Evolutionary conservation across 2,797 vertebrate species (phyloP).

Genomic region (Sebastes taczanowskii): DNA sequence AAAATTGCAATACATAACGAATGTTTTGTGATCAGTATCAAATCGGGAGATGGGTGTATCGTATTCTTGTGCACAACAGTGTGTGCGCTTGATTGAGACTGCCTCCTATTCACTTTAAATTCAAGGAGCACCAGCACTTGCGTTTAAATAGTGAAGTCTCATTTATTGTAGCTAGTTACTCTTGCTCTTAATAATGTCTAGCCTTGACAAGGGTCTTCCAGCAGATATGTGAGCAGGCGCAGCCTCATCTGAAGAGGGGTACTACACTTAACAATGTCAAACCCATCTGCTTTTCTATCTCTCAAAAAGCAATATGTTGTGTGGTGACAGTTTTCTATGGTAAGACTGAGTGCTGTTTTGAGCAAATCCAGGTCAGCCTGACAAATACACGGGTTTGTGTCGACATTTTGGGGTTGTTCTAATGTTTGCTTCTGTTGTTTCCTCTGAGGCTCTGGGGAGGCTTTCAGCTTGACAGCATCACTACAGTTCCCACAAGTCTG

Average conservation of each 20-base stretch:
- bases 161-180: slow-evolving; percentile 46
- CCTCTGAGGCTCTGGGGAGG: slow-evolving; percentile 68
- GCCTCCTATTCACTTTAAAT: slow-evolving; percentile 49
- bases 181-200: slow-evolving; percentile 58
- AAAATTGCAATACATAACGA: too few species aligned
- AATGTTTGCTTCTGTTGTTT: slow-evolving; percentile 78
- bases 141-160: slow-evolving; percentile 51
- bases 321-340: slow-evolving; percentile 61
- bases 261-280: slow-evolving; percentile 63
- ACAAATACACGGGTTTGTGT: slow-evolving; percentile 78
- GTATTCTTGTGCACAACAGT: slow-evolving; percentile 16
- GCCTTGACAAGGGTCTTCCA: slow-evolving; percentile 61
- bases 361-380: slow-evolving; percentile 80
- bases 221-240: slow-evolving; percentile 46
- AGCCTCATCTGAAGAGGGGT: slow-evolving; percentile 39
- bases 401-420: slow-evolving; percentile 76
- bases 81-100: slow-evolving; percentile 26
- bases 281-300: slow-evolving; percentile 64
- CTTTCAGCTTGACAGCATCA: slow-evolving; percentile 75
- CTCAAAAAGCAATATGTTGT: slow-evolving; percentile 62
- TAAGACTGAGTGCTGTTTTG: slow-evolving; percentile 67
- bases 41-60: too few species aligned
- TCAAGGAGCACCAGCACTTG: slow-evolving; percentile 46
- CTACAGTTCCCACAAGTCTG: slow-evolving; percentile 78
- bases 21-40: too few species aligned